Conservation (phyloP, 1,140 invertebrate species). For the Calephelis virginiensis region DNA sequence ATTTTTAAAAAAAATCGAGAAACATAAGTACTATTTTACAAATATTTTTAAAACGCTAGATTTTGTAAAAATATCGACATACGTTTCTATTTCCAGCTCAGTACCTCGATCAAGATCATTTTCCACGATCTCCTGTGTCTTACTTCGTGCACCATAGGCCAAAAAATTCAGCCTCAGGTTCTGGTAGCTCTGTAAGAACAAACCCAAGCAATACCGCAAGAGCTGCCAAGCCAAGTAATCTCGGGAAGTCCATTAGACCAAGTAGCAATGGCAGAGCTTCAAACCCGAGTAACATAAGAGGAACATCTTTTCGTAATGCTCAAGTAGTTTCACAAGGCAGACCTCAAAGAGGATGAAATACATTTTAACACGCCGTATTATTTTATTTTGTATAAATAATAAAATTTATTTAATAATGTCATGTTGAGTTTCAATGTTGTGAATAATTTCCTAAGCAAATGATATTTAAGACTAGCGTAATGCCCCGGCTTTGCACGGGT, state of each 20-base stretch:
- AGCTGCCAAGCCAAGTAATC: neutral
- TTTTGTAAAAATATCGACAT: neutral
- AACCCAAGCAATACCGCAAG: neutral
- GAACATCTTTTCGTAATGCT: neutral
- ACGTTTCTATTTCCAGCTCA: slow-evolving; percentile 9
- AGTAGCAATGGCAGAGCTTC: neutral
- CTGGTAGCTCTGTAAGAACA: neutral
- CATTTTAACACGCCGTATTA: too few relatives aligned
- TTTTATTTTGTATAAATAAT: too few relatives aligned
- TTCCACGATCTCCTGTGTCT: slow-evolving; percentile 7
- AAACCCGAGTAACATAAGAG: neutral
- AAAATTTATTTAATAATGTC: too few relatives aligned
- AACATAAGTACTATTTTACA: neutral
- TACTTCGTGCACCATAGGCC: slow-evolving; percentile 15
- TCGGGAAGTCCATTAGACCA: neutral
- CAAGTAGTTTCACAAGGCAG: neutral
- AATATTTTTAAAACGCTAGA: neutral
- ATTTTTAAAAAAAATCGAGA: too few relatives aligned
- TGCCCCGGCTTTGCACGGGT: too few relatives aligned
- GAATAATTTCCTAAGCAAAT: too few relatives aligned
- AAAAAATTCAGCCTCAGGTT: neutral
- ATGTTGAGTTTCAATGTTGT: too few relatives aligned
- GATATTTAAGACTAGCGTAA: too few relatives aligned
- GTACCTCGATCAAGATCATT: neutral
- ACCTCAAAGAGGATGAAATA: neutral